These are phyloP conservation scores for Drosophila tristis DNA, from an alignment of 1,140 invertebrate species.

Conservation along the genomic window DNA sequence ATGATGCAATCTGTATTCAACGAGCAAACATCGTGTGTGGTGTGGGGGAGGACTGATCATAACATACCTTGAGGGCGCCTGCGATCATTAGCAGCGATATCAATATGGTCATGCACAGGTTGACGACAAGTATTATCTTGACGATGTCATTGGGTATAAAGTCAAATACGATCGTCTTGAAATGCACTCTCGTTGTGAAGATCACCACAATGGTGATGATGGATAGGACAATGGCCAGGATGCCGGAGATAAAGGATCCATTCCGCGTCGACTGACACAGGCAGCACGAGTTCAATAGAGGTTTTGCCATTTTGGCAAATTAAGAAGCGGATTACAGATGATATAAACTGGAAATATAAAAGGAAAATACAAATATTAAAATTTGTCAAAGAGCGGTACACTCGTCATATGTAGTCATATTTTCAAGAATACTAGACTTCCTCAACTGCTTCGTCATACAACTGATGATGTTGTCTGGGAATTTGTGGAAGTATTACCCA, in stretches of 20 bases:
- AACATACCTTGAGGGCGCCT: conserved; percentile 89
- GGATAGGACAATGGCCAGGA: conserved; percentile 87
- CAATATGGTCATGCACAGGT: conserved; percentile 92
- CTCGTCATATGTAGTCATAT: too few species aligned
- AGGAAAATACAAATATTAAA: background rate
- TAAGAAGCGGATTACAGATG: background rate
- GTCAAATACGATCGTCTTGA: conserved; percentile 86
- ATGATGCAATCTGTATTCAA: background rate
- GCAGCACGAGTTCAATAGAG: conserved; percentile 86
- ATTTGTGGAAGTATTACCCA: conserved; percentile 1
- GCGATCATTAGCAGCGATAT: conserved; percentile 90
- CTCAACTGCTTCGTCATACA: too few species aligned
- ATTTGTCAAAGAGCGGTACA: too few species aligned
- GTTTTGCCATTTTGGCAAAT: conserved; percentile 67
- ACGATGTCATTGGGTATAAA: conserved; percentile 85
- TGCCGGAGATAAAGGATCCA: conserved; percentile 89
- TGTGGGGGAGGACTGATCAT: background rate
- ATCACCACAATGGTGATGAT: conserved; percentile 86
- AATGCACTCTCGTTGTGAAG: conserved; percentile 86
- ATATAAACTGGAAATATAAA: conserved; percentile 24
- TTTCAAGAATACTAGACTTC: too few species aligned
- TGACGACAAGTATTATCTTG: conserved; percentile 91
- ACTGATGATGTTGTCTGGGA: too few species aligned
- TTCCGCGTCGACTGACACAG: conserved; percentile 88
- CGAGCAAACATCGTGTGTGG: background rate